Percentiles rank a stretch among this genome's conserved stretches.
These are phyloP conservation scores for Napeogenes inachia DNA, from an alignment of 2,888 invertebrate genomes.

Conservation along the genomic window DNA sequence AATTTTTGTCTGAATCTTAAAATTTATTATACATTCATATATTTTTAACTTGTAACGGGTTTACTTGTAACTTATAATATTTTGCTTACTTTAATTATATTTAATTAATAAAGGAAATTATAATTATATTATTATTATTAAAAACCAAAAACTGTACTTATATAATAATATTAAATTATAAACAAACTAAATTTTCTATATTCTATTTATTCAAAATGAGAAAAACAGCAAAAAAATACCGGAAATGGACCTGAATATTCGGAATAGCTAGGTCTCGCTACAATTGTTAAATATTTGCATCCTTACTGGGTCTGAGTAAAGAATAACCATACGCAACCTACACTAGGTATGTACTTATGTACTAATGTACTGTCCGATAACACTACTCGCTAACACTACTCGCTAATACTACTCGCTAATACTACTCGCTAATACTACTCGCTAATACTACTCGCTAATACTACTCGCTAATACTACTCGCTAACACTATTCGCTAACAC, in stretches of 20 bases:
- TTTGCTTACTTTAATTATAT: too few species aligned
- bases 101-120: too few species aligned
- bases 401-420: too few species aligned
- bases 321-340: constrained; percentile 27
- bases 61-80: too few species aligned
- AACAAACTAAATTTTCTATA: constrained; percentile 10
- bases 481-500: neutral
- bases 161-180: too few species aligned
- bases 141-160: too few species aligned
- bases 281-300: constrained; percentile 72
- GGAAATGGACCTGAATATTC: constrained; percentile 27
- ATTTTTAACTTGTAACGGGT: too few species aligned
- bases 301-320: constrained; percentile 56
- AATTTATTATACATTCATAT: too few species aligned
- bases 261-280: constrained; percentile 34
- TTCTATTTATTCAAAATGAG: constrained; percentile 17
- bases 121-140: too few species aligned
- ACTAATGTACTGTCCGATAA: constrained; percentile 19
- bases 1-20: too few species aligned
- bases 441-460: neutral
- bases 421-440: neutral
- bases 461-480: neutral
- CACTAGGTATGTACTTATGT: constrained; percentile 66
- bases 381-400: neutral
- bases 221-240: constrained; percentile 22